Evolutionary conservation across 2,113 vertebrate genomes (phyloP).

Genomic region (Nothobranchius furzeri): DNA sequence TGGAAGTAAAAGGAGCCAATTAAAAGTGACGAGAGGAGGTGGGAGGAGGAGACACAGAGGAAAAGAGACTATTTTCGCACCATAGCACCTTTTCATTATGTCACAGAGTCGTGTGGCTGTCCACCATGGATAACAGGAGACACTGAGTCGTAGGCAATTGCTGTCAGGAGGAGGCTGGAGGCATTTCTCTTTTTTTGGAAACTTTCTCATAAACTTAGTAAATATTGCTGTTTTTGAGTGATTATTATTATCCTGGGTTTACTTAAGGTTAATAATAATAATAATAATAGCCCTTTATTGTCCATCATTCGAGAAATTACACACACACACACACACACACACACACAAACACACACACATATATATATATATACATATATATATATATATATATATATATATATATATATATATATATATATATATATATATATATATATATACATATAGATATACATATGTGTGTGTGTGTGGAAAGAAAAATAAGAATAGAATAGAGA

Average conservation of each 20-base stretch:
- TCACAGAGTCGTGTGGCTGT: slow-evolving; percentile 1
- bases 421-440: no score
- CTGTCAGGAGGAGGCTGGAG: slow-evolving; percentile 1
- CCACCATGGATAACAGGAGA: background rate
- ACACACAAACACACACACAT: no score
- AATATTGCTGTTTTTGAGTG: background rate
- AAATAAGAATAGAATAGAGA: no score
- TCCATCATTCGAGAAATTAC: no score
- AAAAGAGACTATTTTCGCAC: slow-evolving; percentile 25
- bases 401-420: no score
- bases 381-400: no score
- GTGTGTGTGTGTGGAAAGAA: no score
- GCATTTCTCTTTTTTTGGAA: background rate
- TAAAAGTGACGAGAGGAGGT: slow-evolving; percentile 18
- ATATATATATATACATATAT: no score
- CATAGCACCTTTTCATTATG: slow-evolving; percentile 6
- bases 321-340: no score
- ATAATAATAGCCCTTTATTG: no score
- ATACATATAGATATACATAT: no score
- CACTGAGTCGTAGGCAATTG: slow-evolving; percentile 17
- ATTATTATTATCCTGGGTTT: background rate
- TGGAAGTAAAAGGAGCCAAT: slow-evolving; percentile 45
- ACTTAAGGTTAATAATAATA: no score
- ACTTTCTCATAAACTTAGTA: background rate
- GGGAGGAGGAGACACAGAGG: background rate